phyloP scores from a whole-genome alignment of 2,888 invertebrate species.

The Chrysolina oricalcia region DNA sequence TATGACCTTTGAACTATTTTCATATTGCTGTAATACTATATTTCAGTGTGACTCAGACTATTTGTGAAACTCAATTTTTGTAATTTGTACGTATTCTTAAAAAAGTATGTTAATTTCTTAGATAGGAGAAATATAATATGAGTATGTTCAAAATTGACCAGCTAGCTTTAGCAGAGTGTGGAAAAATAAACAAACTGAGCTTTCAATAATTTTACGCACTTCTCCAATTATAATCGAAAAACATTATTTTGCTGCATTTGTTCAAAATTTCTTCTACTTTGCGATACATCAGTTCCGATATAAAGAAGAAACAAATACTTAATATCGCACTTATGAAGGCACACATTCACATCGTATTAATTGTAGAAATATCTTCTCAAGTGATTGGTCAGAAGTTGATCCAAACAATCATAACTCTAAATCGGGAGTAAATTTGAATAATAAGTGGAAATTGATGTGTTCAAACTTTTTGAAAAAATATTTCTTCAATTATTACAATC shows the following conservation, averaged over 20 bases:
- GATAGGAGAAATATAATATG: constrained; percentile 48
- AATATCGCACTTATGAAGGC: neutral
- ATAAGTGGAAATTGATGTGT: neutral
- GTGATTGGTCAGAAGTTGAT: neutral
- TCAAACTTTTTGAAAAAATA: neutral
- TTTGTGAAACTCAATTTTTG: constrained; percentile 23
- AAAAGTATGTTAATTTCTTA: constrained; percentile 45
- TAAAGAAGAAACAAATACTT: neutral
- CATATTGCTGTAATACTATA: constrained; percentile 40
- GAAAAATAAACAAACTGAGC: constrained; percentile 56
- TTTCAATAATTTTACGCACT: constrained; percentile 57
- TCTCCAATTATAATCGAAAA: constrained; percentile 14
- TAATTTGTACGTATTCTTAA: constrained; percentile 40
- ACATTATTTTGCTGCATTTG: neutral
- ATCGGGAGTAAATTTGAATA: neutral
- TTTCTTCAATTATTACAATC: constrained; percentile 1
- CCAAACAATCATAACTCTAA: neutral
- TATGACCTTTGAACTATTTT: constrained; percentile 9
- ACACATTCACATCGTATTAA: neutral
- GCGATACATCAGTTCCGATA: neutral
- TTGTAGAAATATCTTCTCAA: neutral
- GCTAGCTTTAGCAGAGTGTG: constrained; percentile 68
- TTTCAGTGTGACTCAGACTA: constrained; percentile 36
- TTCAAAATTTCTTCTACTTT: neutral
- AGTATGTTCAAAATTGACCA: constrained; percentile 63